phyloP scores from a whole-genome alignment of 2,888 invertebrate species.

The Pogonocherus hispidulus region DNA sequence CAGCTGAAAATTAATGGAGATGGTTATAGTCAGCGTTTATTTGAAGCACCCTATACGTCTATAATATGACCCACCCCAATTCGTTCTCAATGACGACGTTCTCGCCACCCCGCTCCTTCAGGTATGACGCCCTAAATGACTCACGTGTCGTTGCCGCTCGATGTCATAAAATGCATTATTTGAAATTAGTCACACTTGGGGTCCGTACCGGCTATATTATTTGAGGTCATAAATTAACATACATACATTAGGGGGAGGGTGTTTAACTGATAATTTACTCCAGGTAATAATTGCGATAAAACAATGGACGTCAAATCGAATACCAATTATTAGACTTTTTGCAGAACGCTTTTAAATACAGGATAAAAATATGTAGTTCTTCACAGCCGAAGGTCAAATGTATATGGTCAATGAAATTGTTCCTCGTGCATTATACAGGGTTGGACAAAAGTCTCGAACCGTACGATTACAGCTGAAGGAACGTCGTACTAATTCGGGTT shows the following conservation, averaged over 20 bases:
- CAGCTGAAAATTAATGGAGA: no score
- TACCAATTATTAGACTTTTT: no score
- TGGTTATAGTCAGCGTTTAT: not conserved
- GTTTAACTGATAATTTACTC: not conserved
- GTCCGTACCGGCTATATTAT: slow-evolving; percentile 3
- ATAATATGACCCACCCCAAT: not conserved
- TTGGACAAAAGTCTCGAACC: no score
- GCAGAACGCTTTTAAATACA: no score
- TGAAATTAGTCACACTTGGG: slow-evolving; percentile 28
- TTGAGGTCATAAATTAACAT: slow-evolving; percentile 23
- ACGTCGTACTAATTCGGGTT: no score
- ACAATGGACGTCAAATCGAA: no score
- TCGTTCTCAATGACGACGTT: slow-evolving; percentile 1
- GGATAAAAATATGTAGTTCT: no score
- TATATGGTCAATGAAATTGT: no score
- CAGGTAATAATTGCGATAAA: not conserved
- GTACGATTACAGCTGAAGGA: no score
- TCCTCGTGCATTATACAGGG: no score
- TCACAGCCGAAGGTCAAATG: no score
- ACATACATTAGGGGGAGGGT: not conserved
- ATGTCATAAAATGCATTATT: slow-evolving; percentile 21
- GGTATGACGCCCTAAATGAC: slow-evolving; percentile 19
- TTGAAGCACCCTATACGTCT: not conserved
- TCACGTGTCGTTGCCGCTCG: slow-evolving; percentile 15
- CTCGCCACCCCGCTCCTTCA: slow-evolving; percentile 20